Conservation (phyloP, 2,797 vertebrate species). For the Melanotaenia parkinsoni region DNA sequence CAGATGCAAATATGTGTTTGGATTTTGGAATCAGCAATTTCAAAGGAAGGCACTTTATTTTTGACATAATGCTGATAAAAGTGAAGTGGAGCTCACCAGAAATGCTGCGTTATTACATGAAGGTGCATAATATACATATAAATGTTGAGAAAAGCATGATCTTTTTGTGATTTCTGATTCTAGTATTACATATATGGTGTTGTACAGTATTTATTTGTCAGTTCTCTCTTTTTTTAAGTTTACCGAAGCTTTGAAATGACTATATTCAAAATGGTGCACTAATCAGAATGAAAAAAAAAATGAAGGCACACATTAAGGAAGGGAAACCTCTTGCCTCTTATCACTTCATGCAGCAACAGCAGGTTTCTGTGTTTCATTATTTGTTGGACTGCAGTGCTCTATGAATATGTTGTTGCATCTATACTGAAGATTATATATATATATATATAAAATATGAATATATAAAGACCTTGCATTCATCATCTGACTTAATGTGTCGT, state of each 20-base stretch:
- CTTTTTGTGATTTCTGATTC: conserved; percentile 76
- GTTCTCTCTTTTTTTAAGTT: conserved; percentile 63
- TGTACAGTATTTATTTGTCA: conserved; percentile 90
- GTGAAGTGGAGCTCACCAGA: conserved; percentile 69
- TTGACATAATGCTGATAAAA: conserved; percentile 56
- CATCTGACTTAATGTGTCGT: conserved; percentile 50
- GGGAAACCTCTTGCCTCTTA: conserved; percentile 74
- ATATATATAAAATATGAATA: conserved; percentile 62
- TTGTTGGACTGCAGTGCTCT: conserved; percentile 71
- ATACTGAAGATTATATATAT: conserved; percentile 69
- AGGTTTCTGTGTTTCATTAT: conserved; percentile 65
- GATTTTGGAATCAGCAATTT: conserved; percentile 67
- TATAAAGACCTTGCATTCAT: conserved; percentile 79
- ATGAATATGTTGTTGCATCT: conserved; percentile 77
- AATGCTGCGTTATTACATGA: conserved; percentile 71
- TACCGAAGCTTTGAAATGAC: conserved; percentile 80
- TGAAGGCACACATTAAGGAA: conserved; percentile 69
- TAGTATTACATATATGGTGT: conserved; percentile 80
- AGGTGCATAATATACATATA: conserved; percentile 59
- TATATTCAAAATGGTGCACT: conserved; percentile 78
- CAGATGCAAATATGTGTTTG: conserved; percentile 51
- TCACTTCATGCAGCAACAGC: conserved; percentile 61
- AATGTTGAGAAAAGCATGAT: conserved; percentile 75
- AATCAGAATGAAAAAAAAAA: conserved; percentile 69
- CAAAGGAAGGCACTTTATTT: conserved; percentile 85